Base-by-base conservation (phyloP, 2,888 invertebrate species). In the Thelaira solivaga region DNA sequence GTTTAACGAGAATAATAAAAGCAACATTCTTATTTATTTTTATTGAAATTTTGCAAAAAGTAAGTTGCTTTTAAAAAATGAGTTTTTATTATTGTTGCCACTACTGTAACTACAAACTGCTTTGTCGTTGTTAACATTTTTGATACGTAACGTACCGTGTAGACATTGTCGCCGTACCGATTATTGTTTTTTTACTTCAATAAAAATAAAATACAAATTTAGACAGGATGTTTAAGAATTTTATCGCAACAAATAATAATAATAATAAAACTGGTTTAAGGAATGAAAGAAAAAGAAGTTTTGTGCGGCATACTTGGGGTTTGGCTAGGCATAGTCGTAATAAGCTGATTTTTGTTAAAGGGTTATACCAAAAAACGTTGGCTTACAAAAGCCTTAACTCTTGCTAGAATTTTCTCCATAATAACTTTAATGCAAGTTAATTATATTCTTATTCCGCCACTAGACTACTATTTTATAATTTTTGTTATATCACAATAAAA, bases 381-480 rank as follows among this genome's bases (percentile, higher is more conserved):
- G n/a, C n/a, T n/a, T n/a, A n/a, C n/a, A n/a, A n/a, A n/a, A n/a
- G n/a, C n/a, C n/a, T n/a, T n/a, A n/a, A n/a, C n/a, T n/a, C n/a
- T n/a, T n/a, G n/a, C n/a, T n/a, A n/a, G n/a, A n/a, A n/a, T n/a
- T n/a, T 39, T 39, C 16, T 16, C 7, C 7, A 36, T 1, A 13
- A 7, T 4, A 6, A 6, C 6, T 5, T 26, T 26, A 4, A 5
- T 39, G 36, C 16, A n/a, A 2, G 11, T 36, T 36, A n/a, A n/a
- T 36, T 36, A 1, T 39, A 3, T 34, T 13, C 10, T 55, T 51
- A 45, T 43, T 68, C 68, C 57, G 67, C 67, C 77, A 73, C 26
- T 36, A 47, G 47, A 61, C 18, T 76, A 4, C 53, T 41, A 53
- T 57, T n/a, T n/a, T 57, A 73, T 62, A 72, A 62, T 72, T 76